Conservation (phyloP, 1,140 invertebrate genomes). For the fruit fly (Drosophila melanogaster) region DNA sequence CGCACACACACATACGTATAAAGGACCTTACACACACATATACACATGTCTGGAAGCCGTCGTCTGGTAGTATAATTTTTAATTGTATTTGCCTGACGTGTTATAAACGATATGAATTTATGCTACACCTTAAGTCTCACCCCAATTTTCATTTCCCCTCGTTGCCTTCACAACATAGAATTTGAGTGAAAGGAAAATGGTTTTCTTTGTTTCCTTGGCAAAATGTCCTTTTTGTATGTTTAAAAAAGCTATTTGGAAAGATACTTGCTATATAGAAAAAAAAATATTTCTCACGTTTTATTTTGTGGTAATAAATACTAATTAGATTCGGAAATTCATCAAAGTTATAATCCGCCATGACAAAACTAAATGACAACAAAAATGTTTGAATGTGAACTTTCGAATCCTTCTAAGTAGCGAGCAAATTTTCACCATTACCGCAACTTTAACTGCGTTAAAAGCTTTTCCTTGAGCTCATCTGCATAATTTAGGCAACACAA, state of each 20-base stretch:
- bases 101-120: conserved; percentile 57
- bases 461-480: conserved; percentile 23
- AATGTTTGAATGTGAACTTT: conserved; percentile 6
- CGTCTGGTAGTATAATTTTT: conserved; percentile 69
- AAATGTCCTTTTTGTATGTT: conserved; percentile 13
- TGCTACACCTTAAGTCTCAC: conserved; percentile 38
- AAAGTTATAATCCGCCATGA: neutral
- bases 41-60: conserved; percentile 18
- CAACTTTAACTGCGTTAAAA: conserved; percentile 30
- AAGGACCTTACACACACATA: conserved; percentile 8
- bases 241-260: too few relatives aligned
- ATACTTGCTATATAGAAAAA: too few relatives aligned
- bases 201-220: conserved; percentile 28
- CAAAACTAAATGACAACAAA: neutral
- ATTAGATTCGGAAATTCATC: neutral
- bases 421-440: conserved; percentile 29
- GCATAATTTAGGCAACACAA: conserved; percentile 48
- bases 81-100: conserved; percentile 69
- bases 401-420: conserved; percentile 18
- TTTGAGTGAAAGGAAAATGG: conserved; percentile 14
- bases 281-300: too few relatives aligned
- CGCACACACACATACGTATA: conserved; percentile 15
- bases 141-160: conserved; percentile 18
- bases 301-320: too few relatives aligned
- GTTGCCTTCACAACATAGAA: conserved; percentile 3